Evolutionary conservation across 2,113 vertebrate species (phyloP), one percentile per base, ranked within the genome.

Genomic region (Ramphastos sulfuratus): DNA sequence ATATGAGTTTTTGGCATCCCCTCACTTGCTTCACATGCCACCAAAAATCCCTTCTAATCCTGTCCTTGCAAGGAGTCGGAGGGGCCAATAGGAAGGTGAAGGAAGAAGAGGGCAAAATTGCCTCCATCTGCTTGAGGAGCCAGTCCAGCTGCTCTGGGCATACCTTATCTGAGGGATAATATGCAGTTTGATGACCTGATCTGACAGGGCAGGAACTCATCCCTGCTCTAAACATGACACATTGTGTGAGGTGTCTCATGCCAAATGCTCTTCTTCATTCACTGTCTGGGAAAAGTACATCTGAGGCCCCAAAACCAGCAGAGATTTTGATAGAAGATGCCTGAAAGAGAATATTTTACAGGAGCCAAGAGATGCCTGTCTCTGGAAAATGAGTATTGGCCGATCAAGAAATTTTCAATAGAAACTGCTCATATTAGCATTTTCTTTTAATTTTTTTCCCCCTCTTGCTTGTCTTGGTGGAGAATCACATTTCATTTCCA

Each of bases 401-500:
- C 3, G 16, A 92, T 87, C 54, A 80, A 87, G 54, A 85, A 89
- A 90, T 89, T 91, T 80, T 72, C 69, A 58, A 71, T 15, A 92
- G n/a, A 82, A 85, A 31, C 61, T 66, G 91, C 69, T 73, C 27
- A 59, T 76, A 83, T 87, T 75, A 91, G 54, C 37, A 46, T 46
- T 46, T 46, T 46, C 44, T 46, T 17, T 46, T 46, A 15, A 16
- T 46, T 46, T 46, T 46, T 46, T 46, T 46, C 16, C 16, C 16
- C 16, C 44, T 7, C 44, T 94, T 87, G 33, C 65, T 87, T 96
- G 58, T 95, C 61, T 82, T 82, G 60, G 48, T 85, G 39, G 86
- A 94, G 63, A 84, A 90, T 87, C 79, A 64, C 60, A 89, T 94
- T 93, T 94, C 76, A 67, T 87, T 92, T 91, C 83, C 76, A 85